A percentile compares a stretch with the other conserved stretches of the same genome.
Evolutionary conservation across 2,797 vertebrate genomes (phyloP).

Genomic region (Chelon auratus): DNA sequence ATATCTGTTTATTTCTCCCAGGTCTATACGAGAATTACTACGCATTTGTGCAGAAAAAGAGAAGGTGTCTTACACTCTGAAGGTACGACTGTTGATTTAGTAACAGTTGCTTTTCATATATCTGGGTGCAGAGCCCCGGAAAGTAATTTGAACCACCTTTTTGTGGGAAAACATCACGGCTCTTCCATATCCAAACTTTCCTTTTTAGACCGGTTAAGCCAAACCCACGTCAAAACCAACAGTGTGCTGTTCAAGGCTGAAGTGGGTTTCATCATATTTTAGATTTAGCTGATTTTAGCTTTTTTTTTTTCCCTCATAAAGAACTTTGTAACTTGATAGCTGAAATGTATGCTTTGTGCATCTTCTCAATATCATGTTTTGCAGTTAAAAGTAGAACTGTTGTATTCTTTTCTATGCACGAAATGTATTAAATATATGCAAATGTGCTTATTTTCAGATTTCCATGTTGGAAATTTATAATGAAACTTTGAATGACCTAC

Average conservation of each 20-base stretch:
- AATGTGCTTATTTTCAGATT: slow-evolving; percentile 61
- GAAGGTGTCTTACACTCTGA: slow-evolving; percentile 71
- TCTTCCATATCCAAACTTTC: not conserved
- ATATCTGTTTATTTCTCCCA: slow-evolving; percentile 21
- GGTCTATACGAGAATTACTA: slow-evolving; percentile 78
- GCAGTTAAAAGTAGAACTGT: not conserved
- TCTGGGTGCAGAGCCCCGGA: not conserved
- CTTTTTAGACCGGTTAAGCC: not conserved
- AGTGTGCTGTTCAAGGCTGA: not conserved
- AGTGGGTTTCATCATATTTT: not conserved
- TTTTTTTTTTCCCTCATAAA: no score
- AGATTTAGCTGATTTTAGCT: not conserved
- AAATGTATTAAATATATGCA: not conserved
- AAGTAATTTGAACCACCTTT: not conserved
- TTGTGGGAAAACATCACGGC: no score
- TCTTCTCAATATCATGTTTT: not conserved
- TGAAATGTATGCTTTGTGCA: not conserved
- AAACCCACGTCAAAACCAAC: not conserved
- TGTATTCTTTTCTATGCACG: not conserved
- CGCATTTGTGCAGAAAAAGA: slow-evolving; percentile 75
- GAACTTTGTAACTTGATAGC: no score
- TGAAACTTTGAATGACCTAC: slow-evolving; percentile 78
- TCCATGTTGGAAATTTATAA: slow-evolving; percentile 84
- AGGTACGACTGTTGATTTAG: slow-evolving; percentile 54
- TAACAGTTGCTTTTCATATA: not conserved